A percentile compares a stretch with the other conserved stretches of the same genome.
phyloP scores from a whole-genome alignment of 2,888 invertebrate genomes.

The Protophormia terraenovae region DNA sequence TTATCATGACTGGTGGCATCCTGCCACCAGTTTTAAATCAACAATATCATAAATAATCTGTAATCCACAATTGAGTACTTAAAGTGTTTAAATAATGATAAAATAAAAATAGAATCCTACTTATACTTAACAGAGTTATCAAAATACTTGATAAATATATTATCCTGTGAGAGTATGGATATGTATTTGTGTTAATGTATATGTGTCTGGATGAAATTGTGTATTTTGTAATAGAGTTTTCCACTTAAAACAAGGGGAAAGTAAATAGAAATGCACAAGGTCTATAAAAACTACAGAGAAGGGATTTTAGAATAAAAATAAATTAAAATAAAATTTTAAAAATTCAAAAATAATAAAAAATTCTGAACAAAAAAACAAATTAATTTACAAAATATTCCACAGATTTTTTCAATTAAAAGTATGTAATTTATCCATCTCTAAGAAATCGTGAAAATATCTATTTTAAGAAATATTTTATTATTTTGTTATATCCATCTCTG shows the following conservation, averaged over 20 bases:
- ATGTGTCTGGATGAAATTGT: conserved; percentile 19
- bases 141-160: conserved; percentile 53
- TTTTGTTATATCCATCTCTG: conserved; percentile 16
- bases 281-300: conserved; percentile 33
- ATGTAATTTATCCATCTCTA: no score
- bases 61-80: conserved; percentile 77
- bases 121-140: conserved; percentile 47
- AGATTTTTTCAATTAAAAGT: no score
- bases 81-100: conserved; percentile 66
- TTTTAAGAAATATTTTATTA: not conserved
- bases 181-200: conserved; percentile 5
- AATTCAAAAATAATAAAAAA: no score
- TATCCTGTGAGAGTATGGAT: conserved; percentile 10
- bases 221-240: conserved; percentile 54
- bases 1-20: not conserved
- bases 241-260: conserved; percentile 29
- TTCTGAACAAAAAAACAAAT: no score
- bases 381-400: no score
- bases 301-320: not conserved
- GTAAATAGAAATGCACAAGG: conserved; percentile 22
- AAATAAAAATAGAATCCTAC: conserved; percentile 27
- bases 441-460: no score
- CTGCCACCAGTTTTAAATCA: conserved; percentile 20
- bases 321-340: no score
- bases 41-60: conserved; percentile 77